Percentiles rank a stretch among this genome's conserved stretches.
These are phyloP conservation scores for Hemitrygon akajei DNA, from an alignment of 2,797 vertebrate species.

Conservation along the genomic window DNA sequence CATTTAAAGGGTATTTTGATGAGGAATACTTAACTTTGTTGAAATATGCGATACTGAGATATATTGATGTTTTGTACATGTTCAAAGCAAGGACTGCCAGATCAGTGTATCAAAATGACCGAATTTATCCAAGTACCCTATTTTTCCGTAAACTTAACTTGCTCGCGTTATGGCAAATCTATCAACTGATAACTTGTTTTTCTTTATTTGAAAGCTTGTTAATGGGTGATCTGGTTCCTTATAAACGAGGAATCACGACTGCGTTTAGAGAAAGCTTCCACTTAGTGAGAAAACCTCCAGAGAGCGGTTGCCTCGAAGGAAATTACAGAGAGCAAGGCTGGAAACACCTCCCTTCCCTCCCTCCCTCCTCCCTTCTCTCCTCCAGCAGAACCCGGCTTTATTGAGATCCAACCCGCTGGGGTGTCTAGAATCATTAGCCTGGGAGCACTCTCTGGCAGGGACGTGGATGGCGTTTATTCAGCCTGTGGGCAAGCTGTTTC, in stretches of 20 bases:
- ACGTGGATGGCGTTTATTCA: not conserved
- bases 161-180: not conserved
- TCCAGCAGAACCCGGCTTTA: not conserved
- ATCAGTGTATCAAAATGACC: constrained; percentile 15
- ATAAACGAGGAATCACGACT: not conserved
- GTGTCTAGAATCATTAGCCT: not conserved
- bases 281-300: not conserved
- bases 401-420: not conserved
- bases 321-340: not conserved
- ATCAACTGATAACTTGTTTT: constrained; percentile 10
- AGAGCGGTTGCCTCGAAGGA: not conserved
- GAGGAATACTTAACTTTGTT: not conserved
- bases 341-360: not conserved
- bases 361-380: not conserved
- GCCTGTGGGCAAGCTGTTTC: not conserved
- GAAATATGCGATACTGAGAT: not conserved
- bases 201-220: not conserved
- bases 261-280: not conserved
- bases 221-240: not conserved
- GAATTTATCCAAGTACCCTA: not conserved
- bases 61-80: not conserved
- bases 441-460: not conserved
- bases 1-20: constrained; percentile 12
- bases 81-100: not conserved
- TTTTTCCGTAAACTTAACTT: not conserved